A percentile compares a stretch with the other conserved stretches of the same genome.
phyloP scores from a whole-genome alignment of 1,140 invertebrate species.

The Phymastichus coffea region DNA sequence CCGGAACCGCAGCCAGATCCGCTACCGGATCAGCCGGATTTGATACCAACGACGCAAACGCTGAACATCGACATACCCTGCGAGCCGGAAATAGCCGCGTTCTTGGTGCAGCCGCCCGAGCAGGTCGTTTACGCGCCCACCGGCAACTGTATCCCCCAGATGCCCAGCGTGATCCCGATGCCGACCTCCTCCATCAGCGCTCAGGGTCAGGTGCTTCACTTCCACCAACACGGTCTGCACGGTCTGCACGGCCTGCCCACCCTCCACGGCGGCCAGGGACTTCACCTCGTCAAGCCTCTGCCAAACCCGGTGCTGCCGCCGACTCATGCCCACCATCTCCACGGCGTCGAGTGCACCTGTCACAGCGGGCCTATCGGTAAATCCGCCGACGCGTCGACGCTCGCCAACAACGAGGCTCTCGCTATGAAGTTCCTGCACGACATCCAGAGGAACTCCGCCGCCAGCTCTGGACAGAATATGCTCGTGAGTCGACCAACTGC shows the following conservation, averaged over 20 bases:
- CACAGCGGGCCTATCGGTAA: not conserved
- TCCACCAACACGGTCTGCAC: no score
- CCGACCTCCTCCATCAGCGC: not conserved
- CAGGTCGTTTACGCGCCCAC: conserved; percentile 16
- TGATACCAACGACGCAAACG: not conserved
- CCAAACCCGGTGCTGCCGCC: not conserved
- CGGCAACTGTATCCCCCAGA: conserved; percentile 6
- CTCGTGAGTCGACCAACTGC: no score
- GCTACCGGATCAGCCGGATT: not conserved
- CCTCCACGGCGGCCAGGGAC: no score
- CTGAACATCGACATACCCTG: not conserved
- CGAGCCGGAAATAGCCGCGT: conserved; percentile 12
- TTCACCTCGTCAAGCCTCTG: no score
- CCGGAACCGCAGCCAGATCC: not conserved
- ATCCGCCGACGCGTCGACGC: not conserved
- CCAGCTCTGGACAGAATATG: no score
- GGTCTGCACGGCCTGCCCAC: not conserved
- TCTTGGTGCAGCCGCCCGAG: not conserved
- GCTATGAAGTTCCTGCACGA: conserved; percentile 12
- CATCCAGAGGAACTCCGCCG: conserved; percentile 6
- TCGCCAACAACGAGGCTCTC: not conserved
- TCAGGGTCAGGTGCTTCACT: not conserved
- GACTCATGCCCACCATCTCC: not conserved
- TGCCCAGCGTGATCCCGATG: not conserved
- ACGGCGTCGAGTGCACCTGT: not conserved